Conservation (phyloP, 2,888 invertebrate species). For the Papilio demoleus region DNA sequence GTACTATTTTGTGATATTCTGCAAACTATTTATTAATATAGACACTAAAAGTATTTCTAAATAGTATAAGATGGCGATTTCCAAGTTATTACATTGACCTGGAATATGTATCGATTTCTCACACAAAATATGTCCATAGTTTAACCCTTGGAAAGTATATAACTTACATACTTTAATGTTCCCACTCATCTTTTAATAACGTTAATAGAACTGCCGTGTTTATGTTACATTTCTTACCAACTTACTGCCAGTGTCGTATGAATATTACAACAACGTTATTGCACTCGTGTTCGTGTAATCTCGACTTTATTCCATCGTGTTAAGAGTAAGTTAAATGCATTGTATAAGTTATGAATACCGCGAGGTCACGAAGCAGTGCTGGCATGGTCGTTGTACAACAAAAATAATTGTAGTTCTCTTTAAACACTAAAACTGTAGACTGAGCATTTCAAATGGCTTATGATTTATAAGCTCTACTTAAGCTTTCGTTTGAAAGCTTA, state of each 20-base stretch:
- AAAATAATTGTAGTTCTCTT: slow-evolving; percentile 42
- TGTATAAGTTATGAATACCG: not conserved
- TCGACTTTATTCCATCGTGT: slow-evolving; percentile 22
- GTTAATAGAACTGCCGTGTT: slow-evolving; percentile 45
- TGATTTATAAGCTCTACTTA: slow-evolving; percentile 25
- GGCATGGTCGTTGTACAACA: slow-evolving; percentile 38
- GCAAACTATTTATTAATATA: too few relatives aligned
- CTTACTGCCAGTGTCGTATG: slow-evolving; percentile 42
- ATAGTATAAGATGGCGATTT: not conserved
- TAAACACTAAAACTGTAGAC: slow-evolving; percentile 39
- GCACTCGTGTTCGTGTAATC: slow-evolving; percentile 35
- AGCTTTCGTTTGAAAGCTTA: slow-evolving; percentile 3
- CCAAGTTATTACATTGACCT: not conserved
- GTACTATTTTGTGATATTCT: too few relatives aligned
- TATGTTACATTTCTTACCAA: slow-evolving; percentile 44
- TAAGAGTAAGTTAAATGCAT: slow-evolving; percentile 4
- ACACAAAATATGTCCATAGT: not conserved
- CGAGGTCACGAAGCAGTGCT: slow-evolving; percentile 36
- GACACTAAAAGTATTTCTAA: too few relatives aligned
- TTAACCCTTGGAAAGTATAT: slow-evolving; percentile 18
- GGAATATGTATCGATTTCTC: slow-evolving; percentile 6
- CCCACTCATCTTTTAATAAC: slow-evolving; percentile 47
- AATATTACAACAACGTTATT: slow-evolving; percentile 36
- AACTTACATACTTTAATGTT: slow-evolving; percentile 40
- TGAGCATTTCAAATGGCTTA: slow-evolving; percentile 17